Evolutionary conservation across 2,888 invertebrate species (phyloP), one percentile per base, ranked within the genome.

Genomic region (Drosophila buzzatii): DNA sequence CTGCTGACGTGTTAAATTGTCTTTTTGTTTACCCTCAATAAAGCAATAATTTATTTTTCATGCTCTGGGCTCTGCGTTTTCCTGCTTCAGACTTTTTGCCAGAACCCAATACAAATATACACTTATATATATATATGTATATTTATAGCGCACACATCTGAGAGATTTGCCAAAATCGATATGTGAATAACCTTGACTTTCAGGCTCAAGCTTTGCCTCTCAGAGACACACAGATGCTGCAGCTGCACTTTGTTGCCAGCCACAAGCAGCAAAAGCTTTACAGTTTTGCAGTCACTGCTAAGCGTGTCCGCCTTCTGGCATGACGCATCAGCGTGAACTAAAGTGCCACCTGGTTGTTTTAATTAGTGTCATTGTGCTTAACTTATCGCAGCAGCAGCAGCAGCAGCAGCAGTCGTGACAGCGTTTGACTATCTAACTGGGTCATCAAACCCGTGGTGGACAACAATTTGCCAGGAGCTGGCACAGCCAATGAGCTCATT

Each of bases 1-100:
- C 85, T 89, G 90, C 89, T 89, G 89, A 89, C 89, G 89, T 89
- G 89, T 89, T 89, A 90, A 90, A 90, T 90, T 82, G 85, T 89
- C 85, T 84, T 89, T 89, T 86, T 87, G 80, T 87, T 85, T 83
- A 85, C 90, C 82, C 87, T 65, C 89, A 87, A 89, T 89, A 87
- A 90, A 84, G 87, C 82, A 76, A 87, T 89, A 85, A 89, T 89
- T 89, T 90, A 90, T 90, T 89, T 90, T 89, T 85, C 85, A 85
- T 89, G 83, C 87, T 83, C 80, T 84, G 16, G 66, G 64, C 80
- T 74, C 72, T 88, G 79, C 89, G 77, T 83, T 75, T 70, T 62
- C 49, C 53, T 56, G 41, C 14, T 73, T 73, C 71, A 76, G 71
- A 79, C 42, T 20, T 42, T 14, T 33, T 33, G 42, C 42, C 14